Percentiles rank a stretch among this genome's conserved stretches.
phyloP scores from a whole-genome alignment of 2,888 invertebrate species.

The Volucella zonaria region DNA sequence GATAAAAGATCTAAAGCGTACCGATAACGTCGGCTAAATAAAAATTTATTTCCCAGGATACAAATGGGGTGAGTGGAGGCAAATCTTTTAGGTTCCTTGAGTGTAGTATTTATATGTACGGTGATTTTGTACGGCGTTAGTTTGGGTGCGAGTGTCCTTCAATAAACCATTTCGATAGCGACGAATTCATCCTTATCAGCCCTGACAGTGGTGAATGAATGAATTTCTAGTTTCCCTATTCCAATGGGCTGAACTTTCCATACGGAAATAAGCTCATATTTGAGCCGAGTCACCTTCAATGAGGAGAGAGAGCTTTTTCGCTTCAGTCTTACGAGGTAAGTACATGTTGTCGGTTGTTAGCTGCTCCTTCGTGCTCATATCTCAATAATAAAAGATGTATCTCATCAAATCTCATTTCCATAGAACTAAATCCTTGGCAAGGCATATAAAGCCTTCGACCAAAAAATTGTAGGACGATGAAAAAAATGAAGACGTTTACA shows the following conservation, averaged over 20 bases:
- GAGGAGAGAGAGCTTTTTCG: slow-evolving; percentile 25
- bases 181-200: slow-evolving; percentile 58
- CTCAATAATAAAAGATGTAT: not conserved
- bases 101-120: not conserved
- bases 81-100: not conserved
- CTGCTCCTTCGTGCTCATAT: too few species aligned
- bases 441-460: too few species aligned
- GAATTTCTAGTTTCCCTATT: slow-evolving; percentile 16
- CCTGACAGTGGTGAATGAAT: slow-evolving; percentile 19
- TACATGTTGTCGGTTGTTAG: not conserved
- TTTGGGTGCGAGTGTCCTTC: slow-evolving; percentile 36
- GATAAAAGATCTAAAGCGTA: slow-evolving; percentile 53
- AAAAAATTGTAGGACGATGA: too few species aligned
- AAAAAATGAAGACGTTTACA: too few species aligned
- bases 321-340: slow-evolving; percentile 22
- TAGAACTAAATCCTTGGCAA: not conserved
- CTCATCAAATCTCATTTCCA: too few species aligned
- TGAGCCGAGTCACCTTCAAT: slow-evolving; percentile 29
- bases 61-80: not conserved
- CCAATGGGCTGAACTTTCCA: slow-evolving; percentile 26
- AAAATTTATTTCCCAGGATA: slow-evolving; percentile 41
- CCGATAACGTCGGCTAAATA: slow-evolving; percentile 55
- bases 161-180: slow-evolving; percentile 9
- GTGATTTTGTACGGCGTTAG: not conserved
- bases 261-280: not conserved